Conservation (phyloP, 1,140 invertebrate genomes). For the Anastrepha obliqua region DNA sequence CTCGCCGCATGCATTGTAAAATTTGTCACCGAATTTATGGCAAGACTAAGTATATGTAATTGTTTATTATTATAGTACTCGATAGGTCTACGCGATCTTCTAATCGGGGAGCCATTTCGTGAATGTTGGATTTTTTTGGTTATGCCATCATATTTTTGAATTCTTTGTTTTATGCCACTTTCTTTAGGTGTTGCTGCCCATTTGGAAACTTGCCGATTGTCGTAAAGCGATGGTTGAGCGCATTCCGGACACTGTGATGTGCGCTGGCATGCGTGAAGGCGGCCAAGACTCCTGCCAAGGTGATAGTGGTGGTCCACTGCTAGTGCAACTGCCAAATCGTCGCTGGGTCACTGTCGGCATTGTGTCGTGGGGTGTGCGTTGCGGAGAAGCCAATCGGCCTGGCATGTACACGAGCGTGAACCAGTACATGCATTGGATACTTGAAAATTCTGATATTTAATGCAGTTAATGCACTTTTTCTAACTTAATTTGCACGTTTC, state of each 20-base stretch:
- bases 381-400: constrained; percentile 80
- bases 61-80: no score
- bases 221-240: constrained; percentile 78
- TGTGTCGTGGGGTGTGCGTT: constrained; percentile 86
- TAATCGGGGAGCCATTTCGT: no score
- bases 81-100: no score
- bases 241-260: constrained; percentile 81
- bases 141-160: no score
- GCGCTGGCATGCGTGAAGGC: constrained; percentile 83
- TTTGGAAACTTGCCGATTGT: constrained; percentile 86
- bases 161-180: no score
- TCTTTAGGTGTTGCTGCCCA: constrained; percentile 80
- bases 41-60: no score
- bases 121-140: no score
- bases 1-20: no score
- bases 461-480: not conserved
- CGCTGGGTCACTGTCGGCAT: constrained; percentile 88
- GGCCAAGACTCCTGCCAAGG: constrained; percentile 89
- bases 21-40: no score
- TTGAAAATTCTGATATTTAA: constrained; percentile 77
- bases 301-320: constrained; percentile 90
- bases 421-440: constrained; percentile 84
- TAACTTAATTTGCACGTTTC: not conserved
- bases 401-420: constrained; percentile 84
- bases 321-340: constrained; percentile 79